Evolutionary conservation across 2,113 vertebrate species (phyloP).

Genomic region (Pampusana beccarii): DNA sequence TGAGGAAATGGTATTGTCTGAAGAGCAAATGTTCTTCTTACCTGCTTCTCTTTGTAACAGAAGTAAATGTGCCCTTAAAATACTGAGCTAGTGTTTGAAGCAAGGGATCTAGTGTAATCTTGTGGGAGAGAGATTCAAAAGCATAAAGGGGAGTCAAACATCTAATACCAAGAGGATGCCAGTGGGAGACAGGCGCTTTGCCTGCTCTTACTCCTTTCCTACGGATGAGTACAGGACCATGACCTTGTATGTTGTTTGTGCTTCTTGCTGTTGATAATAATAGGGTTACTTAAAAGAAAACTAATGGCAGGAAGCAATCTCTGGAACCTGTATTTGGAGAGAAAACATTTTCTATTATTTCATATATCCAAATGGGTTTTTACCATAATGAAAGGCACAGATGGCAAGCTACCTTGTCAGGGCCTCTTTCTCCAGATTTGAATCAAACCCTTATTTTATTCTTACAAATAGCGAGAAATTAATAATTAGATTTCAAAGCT

Average conservation of each 20-base stretch:
- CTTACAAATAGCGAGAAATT: constrained; percentile 21
- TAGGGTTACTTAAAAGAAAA: background rate
- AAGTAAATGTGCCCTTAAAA: background rate
- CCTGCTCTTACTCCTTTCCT: background rate
- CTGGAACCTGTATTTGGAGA: background rate
- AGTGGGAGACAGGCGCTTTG: background rate
- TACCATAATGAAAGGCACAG: background rate
- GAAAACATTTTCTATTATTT: background rate
- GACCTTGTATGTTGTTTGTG: background rate
- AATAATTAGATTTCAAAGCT: constrained; percentile 40
- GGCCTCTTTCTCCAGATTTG: background rate
- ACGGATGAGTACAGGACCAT: background rate
- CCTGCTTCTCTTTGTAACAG: background rate
- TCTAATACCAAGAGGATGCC: background rate
- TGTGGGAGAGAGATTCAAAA: background rate
- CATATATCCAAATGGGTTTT: background rate
- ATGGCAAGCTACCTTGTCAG: background rate
- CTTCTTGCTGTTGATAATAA: background rate
- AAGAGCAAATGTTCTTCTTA: background rate
- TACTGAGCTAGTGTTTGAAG: background rate
- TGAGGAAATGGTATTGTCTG: constrained; percentile 5
- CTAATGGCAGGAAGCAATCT: background rate
- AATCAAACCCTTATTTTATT: constrained; percentile 29
- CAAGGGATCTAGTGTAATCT: background rate
- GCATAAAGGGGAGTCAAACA: background rate